Evolutionary conservation across 2,888 invertebrate genomes (phyloP).

Genomic region (Ischnura elegans): DNA sequence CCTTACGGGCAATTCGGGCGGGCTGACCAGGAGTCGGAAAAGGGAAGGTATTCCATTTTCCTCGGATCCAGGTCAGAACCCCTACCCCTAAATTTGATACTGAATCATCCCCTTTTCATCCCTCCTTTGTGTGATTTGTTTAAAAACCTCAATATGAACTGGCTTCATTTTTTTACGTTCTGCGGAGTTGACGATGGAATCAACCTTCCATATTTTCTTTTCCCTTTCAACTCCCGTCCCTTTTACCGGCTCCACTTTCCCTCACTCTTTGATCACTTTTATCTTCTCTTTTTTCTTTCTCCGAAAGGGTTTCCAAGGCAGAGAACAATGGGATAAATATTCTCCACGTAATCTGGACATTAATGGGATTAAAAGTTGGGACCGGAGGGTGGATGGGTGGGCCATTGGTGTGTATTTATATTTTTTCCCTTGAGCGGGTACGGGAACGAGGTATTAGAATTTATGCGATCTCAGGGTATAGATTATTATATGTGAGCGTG

Average conservation of each 20-base stretch:
- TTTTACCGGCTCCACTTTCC: neutral
- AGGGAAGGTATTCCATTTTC: no score
- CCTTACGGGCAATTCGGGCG: no score
- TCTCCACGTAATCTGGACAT: conserved; percentile 36
- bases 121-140: neutral
- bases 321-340: conserved; percentile 18
- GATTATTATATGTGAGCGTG: neutral
- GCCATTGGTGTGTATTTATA: neutral
- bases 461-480: neutral
- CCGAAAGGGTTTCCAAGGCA: neutral
- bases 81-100: neutral
- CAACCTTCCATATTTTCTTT: conserved; percentile 1
- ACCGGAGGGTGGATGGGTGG: neutral
- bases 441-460: neutral
- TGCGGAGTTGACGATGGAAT: conserved; percentile 11
- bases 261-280: neutral
- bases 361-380: conserved; percentile 42
- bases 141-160: conserved; percentile 23
- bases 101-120: neutral
- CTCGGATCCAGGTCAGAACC: no score
- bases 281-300: neutral
- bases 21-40: no score
- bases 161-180: neutral
- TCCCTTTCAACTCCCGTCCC: conserved; percentile 20
- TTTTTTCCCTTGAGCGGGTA: neutral